Conservation (phyloP, 2,113 vertebrate species). For the Trematomus loennbergii region DNA sequence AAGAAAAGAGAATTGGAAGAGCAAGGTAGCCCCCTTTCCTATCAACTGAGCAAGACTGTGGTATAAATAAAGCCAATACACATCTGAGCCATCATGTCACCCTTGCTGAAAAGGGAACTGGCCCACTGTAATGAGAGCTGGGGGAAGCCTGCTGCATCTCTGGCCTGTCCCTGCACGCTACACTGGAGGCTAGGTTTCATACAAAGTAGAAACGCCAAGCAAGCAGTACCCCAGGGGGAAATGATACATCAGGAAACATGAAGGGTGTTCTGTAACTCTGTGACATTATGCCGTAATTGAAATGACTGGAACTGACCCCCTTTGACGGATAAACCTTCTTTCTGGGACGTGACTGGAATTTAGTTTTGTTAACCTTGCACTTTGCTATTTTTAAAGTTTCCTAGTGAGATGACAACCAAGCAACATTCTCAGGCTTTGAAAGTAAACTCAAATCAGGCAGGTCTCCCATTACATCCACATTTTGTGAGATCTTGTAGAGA, state of each 20-base stretch:
- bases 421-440: neutral
- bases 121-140: slow-evolving; percentile 61
- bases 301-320: neutral
- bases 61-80: slow-evolving; percentile 32
- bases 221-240: slow-evolving; percentile 33
- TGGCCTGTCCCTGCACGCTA: slow-evolving; percentile 44
- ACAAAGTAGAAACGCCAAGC: slow-evolving; percentile 42
- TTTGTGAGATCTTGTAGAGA: neutral
- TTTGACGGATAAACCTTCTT: neutral
- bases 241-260: neutral
- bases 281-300: slow-evolving; percentile 26
- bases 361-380: neutral
- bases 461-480: neutral
- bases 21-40: neutral
- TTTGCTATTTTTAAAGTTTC: neutral
- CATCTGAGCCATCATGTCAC: slow-evolving; percentile 33
- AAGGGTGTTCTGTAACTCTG: slow-evolving; percentile 1
- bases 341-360: neutral
- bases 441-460: neutral
- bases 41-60: neutral
- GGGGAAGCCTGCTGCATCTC: slow-evolving; percentile 58
- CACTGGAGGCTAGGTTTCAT: slow-evolving; percentile 64
- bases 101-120: slow-evolving; percentile 61
- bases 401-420: neutral
- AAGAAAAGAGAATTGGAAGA: neutral